Evolutionary conservation across 2,888 invertebrate genomes (phyloP), one percentile per base, ranked within the genome.

Genomic region (Phengaris alcon): DNA sequence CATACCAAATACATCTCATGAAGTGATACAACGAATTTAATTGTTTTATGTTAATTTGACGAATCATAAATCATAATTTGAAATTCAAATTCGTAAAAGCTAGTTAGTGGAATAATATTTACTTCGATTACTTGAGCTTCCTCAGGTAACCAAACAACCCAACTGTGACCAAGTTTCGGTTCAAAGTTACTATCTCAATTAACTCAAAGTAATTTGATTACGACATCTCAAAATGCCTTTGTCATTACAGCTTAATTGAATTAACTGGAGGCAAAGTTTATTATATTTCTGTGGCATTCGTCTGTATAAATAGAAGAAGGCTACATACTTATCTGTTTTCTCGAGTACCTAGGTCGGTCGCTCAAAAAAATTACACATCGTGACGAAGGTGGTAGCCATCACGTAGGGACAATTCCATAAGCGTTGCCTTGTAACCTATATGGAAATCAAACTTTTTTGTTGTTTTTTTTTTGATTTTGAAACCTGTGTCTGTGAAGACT

Each of bases 51-150:
- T 72, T 52, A 72, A 77, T 79, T 77, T 78, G 81, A 81, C 79
- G 78, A 81, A 80, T 81, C 79, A 80, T 79, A 79, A 80, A 78
- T 78, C 78, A 76, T 76, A 76, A 81, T 81, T 81, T 80, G 81
- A 79, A 81, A 76, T 81, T 81, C 81, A 81, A 81, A 82, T 81
- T 81, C 76, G 75, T 77, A 78, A 78, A 79, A 81, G 80, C 77
- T 80, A 80, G 80, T 79, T 80, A 81, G 80, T 77, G 78, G 77
- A 81, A 82, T 81, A 82, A 81, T 80, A 81, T 81, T 82, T 80
- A 82, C 80, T 81, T 80, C 80, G 80, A 82, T 81, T 80, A 79
- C 80, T 81, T 79, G 76, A 77, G 81, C 79, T 76, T 79, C 73
- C 51, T 68, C 75, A 76, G 74, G 75, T 79, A 79, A 81, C 80